phyloP scores from a whole-genome alignment of 64 coral and sea anemone species.

The Porites australiensis region DNA sequence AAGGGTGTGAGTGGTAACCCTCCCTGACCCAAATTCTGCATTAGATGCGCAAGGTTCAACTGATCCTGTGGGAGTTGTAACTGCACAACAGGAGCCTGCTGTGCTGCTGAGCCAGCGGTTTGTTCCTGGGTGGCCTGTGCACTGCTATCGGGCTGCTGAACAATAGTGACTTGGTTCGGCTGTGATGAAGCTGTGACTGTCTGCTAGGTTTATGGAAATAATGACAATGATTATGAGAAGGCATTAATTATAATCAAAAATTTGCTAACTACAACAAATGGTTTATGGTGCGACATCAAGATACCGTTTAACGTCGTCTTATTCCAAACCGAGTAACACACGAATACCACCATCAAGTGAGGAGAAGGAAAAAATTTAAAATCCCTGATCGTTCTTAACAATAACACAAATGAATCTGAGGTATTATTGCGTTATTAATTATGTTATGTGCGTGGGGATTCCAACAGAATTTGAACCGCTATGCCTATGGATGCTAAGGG shows the following conservation, averaged over 20 bases:
- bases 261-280: neutral
- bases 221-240: neutral
- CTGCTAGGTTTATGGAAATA: slow-evolving; percentile 32
- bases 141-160: slow-evolving; percentile 6
- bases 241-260: neutral
- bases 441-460: too few relatives aligned
- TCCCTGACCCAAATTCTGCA: slow-evolving; percentile 35
- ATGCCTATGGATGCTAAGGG: too few relatives aligned
- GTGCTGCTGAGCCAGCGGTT: neutral
- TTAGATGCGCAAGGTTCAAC: slow-evolving; percentile 32
- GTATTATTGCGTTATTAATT: too few relatives aligned
- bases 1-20: neutral
- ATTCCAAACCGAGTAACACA: too few relatives aligned
- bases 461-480: too few relatives aligned
- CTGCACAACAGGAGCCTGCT: slow-evolving; percentile 22
- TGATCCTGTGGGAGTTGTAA: slow-evolving; percentile 33
- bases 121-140: slow-evolving; percentile 26
- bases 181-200: slow-evolving; percentile 34
- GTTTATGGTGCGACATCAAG: too few relatives aligned
- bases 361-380: too few relatives aligned
- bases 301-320: too few relatives aligned
- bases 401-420: too few relatives aligned
- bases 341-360: too few relatives aligned
- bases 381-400: too few relatives aligned
- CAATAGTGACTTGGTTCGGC: slow-evolving; percentile 20